Evolutionary conservation across 2,113 vertebrate species (phyloP).

Genomic region (Sylvilagus bachmani): DNA sequence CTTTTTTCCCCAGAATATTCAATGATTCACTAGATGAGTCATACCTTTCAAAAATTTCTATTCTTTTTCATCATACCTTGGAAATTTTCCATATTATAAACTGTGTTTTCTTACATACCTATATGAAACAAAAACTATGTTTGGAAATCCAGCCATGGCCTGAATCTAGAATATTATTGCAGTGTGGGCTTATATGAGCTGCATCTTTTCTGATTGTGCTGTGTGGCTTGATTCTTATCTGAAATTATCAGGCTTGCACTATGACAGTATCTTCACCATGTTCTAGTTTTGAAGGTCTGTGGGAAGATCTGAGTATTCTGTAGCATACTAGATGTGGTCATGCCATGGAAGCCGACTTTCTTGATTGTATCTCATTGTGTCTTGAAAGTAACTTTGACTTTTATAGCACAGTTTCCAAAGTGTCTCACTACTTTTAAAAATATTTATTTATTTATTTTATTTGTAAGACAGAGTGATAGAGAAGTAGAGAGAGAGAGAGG

Average conservation of each 20-base stretch:
- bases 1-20: not conserved
- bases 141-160: slow-evolving; percentile 1
- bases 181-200: not conserved
- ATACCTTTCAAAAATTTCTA: slow-evolving; percentile 36
- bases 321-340: not conserved
- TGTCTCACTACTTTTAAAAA: not conserved
- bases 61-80: slow-evolving; percentile 45
- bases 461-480: no score
- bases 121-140: not conserved
- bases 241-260: not conserved
- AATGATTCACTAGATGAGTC: slow-evolving; percentile 52
- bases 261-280: not conserved
- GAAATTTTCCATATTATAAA: slow-evolving; percentile 50
- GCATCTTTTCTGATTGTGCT: not conserved
- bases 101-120: not conserved
- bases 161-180: not conserved
- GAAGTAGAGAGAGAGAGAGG: no score
- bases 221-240: slow-evolving; percentile 40
- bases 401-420: slow-evolving; percentile 7
- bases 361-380: not conserved
- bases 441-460: no score
- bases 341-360: not conserved
- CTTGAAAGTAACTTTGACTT: slow-evolving; percentile 27
- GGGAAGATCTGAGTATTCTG: not conserved
- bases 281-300: not conserved